Base-by-base conservation (phyloP, 2,797 vertebrate genomes). In the Perodicticus potto region DNA sequence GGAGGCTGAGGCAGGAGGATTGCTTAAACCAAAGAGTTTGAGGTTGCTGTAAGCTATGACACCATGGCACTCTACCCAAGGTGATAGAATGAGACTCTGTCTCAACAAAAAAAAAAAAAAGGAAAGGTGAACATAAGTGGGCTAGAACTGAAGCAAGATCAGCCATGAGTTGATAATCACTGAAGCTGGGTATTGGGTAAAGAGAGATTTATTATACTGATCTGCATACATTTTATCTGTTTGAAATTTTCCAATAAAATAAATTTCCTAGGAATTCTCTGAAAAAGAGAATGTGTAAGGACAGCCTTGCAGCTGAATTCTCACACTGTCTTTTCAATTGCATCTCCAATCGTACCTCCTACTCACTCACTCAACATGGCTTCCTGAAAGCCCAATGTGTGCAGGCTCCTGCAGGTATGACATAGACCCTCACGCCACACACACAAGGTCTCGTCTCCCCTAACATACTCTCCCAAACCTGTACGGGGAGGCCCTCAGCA, bases 211-310 rank as follows among this genome's bases (percentile, higher is more conserved):
- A 81, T 49, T 69, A 14, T 13, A 80, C 14, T 13, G 74, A 25
- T 45, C 34, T 59, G 29, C 45, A 45, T 80, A 67, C 27, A 12
- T 85, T 81, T n/a, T 14, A 85, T 29, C 20, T 65, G 53, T 55
- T 32, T 70, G 67, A 63, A 94, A 89, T 63, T 76, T 83, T 86
- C 70, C 88, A 90, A 76, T 95, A 59, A 49, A 73, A 84, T 34
- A 23, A 49, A 73, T 7, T 70, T n/a, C 59, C 45, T 61, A 73
- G 90, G 4, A 25, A 65, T 63, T 37, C 13, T 32, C 92, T n/a
- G 65, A 67, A 67, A 67, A 67, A 67, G 65, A 86, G 32, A 77
- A 37, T 13, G 4, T 7, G n/a, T 29, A 40, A 80, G 32, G 69
- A 82, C 1, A 34, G 59, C 49, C 57, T 82, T n/a, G 49, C 25